Evolutionary conservation across 2,113 vertebrate genomes (phyloP).

Genomic region (Strix aluco): DNA sequence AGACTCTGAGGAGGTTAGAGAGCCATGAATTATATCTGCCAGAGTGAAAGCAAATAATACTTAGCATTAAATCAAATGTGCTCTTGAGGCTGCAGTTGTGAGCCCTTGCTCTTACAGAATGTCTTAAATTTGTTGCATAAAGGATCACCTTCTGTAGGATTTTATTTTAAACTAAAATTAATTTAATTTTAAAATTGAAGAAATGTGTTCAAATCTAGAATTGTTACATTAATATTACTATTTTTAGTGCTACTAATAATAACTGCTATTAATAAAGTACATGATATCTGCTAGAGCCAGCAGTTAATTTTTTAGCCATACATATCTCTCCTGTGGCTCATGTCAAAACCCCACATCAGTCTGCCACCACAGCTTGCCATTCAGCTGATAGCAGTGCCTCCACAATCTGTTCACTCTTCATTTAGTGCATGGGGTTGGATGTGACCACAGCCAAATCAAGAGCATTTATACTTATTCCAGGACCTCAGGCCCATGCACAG

Average conservation of each 20-base stretch:
- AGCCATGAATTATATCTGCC: conserved; percentile 7
- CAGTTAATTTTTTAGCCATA: conserved; percentile 3
- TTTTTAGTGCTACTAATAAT: background rate
- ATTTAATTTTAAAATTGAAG: background rate
- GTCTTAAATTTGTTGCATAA: background rate
- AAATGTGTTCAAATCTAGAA: background rate
- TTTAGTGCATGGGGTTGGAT: background rate
- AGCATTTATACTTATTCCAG: background rate
- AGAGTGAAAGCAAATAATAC: conserved; percentile 41
- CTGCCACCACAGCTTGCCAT: background rate
- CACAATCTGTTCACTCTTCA: background rate
- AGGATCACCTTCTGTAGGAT: background rate
- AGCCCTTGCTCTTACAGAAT: background rate
- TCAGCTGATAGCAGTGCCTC: background rate
- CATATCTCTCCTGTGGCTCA: background rate
- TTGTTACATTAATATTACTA: background rate
- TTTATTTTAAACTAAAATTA: background rate
- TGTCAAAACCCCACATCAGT: background rate
- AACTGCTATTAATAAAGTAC: background rate
- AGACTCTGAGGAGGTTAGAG: background rate
- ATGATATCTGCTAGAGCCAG: background rate
- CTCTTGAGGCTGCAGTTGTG: background rate
- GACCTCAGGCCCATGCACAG: background rate
- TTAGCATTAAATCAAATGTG: conserved; percentile 16
- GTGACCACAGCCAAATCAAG: background rate